These are phyloP conservation scores for Melopsittacus undulatus DNA, from an alignment of 2,797 vertebrate genomes.

Conservation along the genomic window DNA sequence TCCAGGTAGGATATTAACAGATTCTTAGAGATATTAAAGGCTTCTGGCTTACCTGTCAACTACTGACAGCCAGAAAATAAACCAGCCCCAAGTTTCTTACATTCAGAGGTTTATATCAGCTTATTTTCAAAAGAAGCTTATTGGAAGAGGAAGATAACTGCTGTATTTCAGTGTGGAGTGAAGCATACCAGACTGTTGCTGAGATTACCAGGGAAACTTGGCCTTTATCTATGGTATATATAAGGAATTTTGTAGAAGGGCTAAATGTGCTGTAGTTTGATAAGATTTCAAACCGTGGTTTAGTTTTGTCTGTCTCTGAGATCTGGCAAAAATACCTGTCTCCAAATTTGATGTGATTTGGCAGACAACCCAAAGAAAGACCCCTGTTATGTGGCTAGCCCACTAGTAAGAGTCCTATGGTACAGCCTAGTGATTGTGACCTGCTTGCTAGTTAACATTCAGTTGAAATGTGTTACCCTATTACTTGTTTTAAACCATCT, in stretches of 20 bases:
- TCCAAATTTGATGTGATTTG: neutral
- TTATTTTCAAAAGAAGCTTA: neutral
- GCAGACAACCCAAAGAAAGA: neutral
- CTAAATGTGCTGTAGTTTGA: neutral
- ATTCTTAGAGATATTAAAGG: neutral
- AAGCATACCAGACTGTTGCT: neutral
- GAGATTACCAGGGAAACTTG: neutral
- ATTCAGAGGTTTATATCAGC: neutral
- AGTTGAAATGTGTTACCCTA: neutral
- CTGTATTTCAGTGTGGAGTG: neutral
- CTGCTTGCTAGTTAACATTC: neutral
- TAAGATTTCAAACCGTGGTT: neutral
- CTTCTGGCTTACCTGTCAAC: neutral
- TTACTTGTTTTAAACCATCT: neutral
- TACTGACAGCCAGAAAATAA: neutral
- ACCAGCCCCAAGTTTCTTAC: neutral
- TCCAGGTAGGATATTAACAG: neutral
- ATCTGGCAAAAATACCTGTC: neutral
- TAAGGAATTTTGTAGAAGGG: neutral
- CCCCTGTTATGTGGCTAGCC: rapidly evolving
- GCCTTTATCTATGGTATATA: neutral
- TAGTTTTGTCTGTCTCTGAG: neutral
- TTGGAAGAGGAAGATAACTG: neutral
- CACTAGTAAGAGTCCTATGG: neutral
- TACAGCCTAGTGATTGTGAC: neutral